phyloP scores from a whole-genome alignment of 2,888 invertebrate species.

The Scaptomyza caliginosa region DNA sequence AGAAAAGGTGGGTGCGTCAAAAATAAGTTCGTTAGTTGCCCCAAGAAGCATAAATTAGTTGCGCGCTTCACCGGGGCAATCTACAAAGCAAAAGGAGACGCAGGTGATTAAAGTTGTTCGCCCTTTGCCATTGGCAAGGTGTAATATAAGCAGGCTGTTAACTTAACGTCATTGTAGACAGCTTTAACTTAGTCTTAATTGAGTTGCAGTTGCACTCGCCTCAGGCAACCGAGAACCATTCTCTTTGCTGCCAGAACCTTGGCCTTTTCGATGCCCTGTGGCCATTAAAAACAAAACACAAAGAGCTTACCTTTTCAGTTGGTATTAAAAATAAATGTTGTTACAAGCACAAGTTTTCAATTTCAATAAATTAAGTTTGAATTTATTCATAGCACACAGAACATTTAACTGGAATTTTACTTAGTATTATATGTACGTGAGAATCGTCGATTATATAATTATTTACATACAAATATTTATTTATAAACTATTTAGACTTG shows the following conservation, averaged over 20 bases:
- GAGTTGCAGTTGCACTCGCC: conserved; percentile 12
- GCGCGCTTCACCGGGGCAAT: conserved; percentile 15
- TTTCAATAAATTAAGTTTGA: conserved; percentile 55
- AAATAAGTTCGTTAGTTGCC: conserved; percentile 68
- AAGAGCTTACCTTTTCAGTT: background rate
- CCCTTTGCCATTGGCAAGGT: background rate
- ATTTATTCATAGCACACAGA: conserved; percentile 71
- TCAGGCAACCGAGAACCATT: conserved; percentile 22
- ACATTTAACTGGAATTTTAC: conserved; percentile 59
- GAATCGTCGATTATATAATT: conserved; percentile 42
- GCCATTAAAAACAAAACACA: background rate
- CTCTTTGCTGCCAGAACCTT: conserved; percentile 33
- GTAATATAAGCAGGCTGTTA: background rate
- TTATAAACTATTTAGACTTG: conserved; percentile 14
- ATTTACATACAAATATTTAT: conserved; percentile 40
- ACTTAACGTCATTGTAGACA: background rate
- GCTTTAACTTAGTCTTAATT: conserved; percentile 20
- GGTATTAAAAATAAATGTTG: background rate
- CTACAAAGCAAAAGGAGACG: background rate
- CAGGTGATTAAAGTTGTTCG: conserved; percentile 17
- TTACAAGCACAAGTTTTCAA: background rate
- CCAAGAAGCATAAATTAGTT: conserved; percentile 54
- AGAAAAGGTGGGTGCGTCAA: background rate
- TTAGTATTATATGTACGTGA: conserved; percentile 26
- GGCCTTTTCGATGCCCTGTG: conserved; percentile 8